These are phyloP conservation scores for Clanis bilineata DNA, from an alignment of 2,888 invertebrate genomes.

Conservation along the genomic window DNA sequence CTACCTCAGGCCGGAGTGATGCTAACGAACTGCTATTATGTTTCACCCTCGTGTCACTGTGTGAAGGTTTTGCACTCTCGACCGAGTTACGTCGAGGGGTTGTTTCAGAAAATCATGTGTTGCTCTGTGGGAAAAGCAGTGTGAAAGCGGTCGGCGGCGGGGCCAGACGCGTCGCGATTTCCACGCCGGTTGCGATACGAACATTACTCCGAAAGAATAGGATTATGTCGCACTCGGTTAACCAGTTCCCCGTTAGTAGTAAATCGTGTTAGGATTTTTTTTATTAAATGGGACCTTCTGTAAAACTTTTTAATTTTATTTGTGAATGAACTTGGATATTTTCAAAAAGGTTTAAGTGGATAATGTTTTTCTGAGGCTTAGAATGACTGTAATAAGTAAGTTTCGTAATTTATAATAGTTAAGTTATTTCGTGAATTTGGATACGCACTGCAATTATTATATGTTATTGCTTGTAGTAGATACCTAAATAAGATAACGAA, in stretches of 20 bases:
- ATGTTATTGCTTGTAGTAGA: not conserved
- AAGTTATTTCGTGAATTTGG: not conserved
- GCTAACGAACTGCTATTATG: slow-evolving; percentile 79
- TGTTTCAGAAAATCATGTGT: slow-evolving; percentile 76
- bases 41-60: slow-evolving; percentile 75
- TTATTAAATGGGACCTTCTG: slow-evolving; percentile 41
- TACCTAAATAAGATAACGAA: too few species aligned
- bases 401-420: slow-evolving; percentile 21
- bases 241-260: slow-evolving; percentile 48
- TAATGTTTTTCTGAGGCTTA: slow-evolving; percentile 63
- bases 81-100: slow-evolving; percentile 72
- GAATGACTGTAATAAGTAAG: slow-evolving; percentile 75
- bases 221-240: slow-evolving; percentile 37
- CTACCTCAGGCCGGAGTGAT: slow-evolving; percentile 57
- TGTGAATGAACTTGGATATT: slow-evolving; percentile 39
- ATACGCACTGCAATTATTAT: not conserved
- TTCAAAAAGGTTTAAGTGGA: slow-evolving; percentile 49
- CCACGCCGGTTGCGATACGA: slow-evolving; percentile 23
- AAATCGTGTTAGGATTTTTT: slow-evolving; percentile 45
- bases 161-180: slow-evolving; percentile 43
- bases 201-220: slow-evolving; percentile 33
- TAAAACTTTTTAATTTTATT: slow-evolving; percentile 24
- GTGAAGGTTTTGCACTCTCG: slow-evolving; percentile 80
- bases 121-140: slow-evolving; percentile 66
- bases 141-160: slow-evolving; percentile 47